Evolutionary conservation across 2,113 vertebrate species (phyloP).

Genomic region (Nanorana parkeri): DNA sequence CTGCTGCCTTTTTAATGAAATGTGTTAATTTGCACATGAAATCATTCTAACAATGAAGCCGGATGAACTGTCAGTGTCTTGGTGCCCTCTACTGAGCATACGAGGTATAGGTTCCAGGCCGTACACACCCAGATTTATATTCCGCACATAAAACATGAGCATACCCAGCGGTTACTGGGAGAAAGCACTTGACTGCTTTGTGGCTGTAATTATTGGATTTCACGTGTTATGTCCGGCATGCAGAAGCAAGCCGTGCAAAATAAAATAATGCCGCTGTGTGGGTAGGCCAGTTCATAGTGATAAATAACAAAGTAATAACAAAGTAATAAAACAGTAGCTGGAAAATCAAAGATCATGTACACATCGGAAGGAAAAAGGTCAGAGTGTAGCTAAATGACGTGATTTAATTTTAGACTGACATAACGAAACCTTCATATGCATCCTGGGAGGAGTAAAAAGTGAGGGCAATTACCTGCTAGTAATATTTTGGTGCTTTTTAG

Average conservation of each 20-base stretch:
- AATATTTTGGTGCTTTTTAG: too few species aligned
- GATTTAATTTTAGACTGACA: too few species aligned
- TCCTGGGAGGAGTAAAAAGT: too few species aligned
- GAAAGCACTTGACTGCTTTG: background rate
- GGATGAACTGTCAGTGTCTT: constrained; percentile 12
- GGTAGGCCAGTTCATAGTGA: too few species aligned
- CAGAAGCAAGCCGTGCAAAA: background rate
- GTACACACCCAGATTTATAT: background rate
- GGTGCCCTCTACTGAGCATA: constrained; percentile 48
- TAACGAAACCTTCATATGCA: too few species aligned
- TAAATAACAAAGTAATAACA: too few species aligned
- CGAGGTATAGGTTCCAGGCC: background rate
- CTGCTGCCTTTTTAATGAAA: background rate
- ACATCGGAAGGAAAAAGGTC: too few species aligned
- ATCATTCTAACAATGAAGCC: background rate
- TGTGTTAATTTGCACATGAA: background rate
- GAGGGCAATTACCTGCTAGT: too few species aligned
- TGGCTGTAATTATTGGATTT: constrained; percentile 3
- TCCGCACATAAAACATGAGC: constrained; percentile 3
- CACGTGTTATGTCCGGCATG: background rate
- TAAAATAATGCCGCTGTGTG: background rate
- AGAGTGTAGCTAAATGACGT: too few species aligned
- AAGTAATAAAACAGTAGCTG: too few species aligned
- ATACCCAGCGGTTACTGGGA: background rate
- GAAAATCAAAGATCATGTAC: too few species aligned